phyloP scores from a whole-genome alignment of 2,797 vertebrate species.

The Acipenser ruthenus region DNA sequence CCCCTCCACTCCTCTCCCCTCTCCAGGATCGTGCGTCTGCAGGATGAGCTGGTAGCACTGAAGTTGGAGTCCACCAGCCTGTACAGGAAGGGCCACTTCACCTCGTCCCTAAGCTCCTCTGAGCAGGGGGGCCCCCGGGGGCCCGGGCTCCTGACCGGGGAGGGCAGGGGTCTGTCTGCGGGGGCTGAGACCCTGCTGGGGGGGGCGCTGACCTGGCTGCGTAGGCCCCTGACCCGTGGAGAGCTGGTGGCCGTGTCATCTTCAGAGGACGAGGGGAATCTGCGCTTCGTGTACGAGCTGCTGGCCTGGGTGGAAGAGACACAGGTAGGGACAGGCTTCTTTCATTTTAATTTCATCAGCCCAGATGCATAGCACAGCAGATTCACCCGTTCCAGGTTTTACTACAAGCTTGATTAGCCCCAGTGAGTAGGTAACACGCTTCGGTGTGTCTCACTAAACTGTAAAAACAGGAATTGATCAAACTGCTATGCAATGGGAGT shows the following conservation, averaged over 20 bases:
- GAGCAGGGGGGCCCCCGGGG: slow-evolving; percentile 53
- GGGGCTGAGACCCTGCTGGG: slow-evolving; percentile 40
- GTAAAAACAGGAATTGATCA: too few relatives aligned
- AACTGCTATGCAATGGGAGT: too few relatives aligned
- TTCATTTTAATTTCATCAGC: background rate
- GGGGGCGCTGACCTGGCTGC: slow-evolving; percentile 69
- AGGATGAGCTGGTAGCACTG: slow-evolving; percentile 90
- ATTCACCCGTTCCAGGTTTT: too few relatives aligned
- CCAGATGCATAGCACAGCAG: background rate
- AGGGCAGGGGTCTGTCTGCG: slow-evolving; percentile 12
- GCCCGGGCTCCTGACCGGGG: slow-evolving; percentile 44
- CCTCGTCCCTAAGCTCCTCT: slow-evolving; percentile 44
- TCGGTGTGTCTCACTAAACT: too few relatives aligned
- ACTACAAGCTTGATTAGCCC: too few relatives aligned
- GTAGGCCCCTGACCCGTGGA: slow-evolving; percentile 77
- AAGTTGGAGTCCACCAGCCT: slow-evolving; percentile 85
- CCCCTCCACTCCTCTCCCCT: slow-evolving; percentile 7
- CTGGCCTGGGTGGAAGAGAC: slow-evolving; percentile 97
- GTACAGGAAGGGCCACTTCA: slow-evolving; percentile 88
- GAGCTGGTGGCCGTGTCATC: slow-evolving; percentile 90
- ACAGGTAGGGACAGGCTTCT: slow-evolving; percentile 60
- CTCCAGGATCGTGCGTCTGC: slow-evolving; percentile 75
- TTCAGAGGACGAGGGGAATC: slow-evolving; percentile 88
- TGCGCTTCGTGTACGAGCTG: slow-evolving; percentile 92
- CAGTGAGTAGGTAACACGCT: too few relatives aligned